These are phyloP conservation scores for Listrodromus nycthemerus DNA, from an alignment of 2,888 invertebrate species.

Conservation along the genomic window DNA sequence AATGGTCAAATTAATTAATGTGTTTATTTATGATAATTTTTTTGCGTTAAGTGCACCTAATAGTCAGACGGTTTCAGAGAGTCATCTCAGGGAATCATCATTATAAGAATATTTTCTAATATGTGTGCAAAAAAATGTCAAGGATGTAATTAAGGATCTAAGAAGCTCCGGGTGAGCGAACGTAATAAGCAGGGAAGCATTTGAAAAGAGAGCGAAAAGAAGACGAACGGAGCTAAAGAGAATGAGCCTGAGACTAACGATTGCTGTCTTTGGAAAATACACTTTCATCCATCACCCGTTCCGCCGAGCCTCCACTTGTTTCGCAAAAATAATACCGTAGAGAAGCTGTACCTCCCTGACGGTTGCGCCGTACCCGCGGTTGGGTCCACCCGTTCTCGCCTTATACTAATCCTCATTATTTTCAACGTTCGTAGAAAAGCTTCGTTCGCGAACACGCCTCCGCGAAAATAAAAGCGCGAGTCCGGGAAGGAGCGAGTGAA, in stretches of 20 bases:
- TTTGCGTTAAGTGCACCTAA: background rate
- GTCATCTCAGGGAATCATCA: no score
- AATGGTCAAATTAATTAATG: conserved; percentile 4
- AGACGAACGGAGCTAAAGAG: conserved; percentile 13
- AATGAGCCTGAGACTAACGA: conserved; percentile 56
- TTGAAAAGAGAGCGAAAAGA: conserved; percentile 8
- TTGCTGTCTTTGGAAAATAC: conserved; percentile 57
- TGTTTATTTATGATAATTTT: background rate
- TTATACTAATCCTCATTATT: conserved; percentile 64
- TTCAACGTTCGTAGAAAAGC: conserved; percentile 56
- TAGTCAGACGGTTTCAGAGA: no score
- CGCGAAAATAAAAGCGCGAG: conserved; percentile 17
- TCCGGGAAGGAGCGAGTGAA: conserved; percentile 39
- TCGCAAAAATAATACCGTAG: conserved; percentile 58
- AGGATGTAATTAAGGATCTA: background rate
- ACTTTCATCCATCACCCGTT: conserved; percentile 60
- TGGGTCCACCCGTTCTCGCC: conserved; percentile 43
- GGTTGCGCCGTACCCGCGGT: conserved; percentile 7
- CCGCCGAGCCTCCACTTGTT: conserved; percentile 27
- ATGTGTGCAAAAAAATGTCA: background rate
- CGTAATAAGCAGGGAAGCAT: conserved; percentile 10
- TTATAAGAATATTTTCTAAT: background rate
- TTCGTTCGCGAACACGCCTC: conserved; percentile 34
- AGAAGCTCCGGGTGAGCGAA: conserved; percentile 1
- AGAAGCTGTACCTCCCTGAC: conserved; percentile 8